Evolutionary conservation across 2,888 invertebrate species (phyloP).

Genomic region (Plebejus melissa): DNA sequence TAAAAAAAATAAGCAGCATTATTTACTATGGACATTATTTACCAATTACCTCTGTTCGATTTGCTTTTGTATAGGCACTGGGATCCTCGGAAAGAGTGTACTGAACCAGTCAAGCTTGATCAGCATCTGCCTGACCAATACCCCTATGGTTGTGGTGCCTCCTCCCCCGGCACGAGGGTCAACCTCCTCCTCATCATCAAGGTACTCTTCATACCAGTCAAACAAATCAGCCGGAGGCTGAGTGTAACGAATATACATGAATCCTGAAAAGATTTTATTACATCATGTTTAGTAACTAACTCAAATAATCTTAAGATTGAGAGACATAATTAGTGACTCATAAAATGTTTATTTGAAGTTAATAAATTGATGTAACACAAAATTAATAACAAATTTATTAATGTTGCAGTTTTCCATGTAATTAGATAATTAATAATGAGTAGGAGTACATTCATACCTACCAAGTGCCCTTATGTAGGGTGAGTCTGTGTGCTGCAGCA

Average conservation of each 20-base stretch:
- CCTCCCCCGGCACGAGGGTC: slow-evolving; percentile 99
- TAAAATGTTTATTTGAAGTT: too few relatives aligned
- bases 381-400: background rate
- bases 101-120: slow-evolving; percentile 99
- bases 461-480: slow-evolving; percentile 98
- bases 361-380: background rate
- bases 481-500: slow-evolving; percentile 96
- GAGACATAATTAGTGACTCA: too few relatives aligned
- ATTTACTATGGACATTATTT: slow-evolving; percentile 34
- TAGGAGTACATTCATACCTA: slow-evolving; percentile 52
- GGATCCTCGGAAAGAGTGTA: slow-evolving; percentile 98
- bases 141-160: slow-evolving; percentile 93
- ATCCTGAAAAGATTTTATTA: slow-evolving; percentile 62
- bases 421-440: background rate
- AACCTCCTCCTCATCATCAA: slow-evolving; percentile 97
- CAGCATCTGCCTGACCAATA: slow-evolving; percentile 94
- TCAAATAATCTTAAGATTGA: background rate
- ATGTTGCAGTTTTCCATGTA: background rate
- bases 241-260: slow-evolving; percentile 93
- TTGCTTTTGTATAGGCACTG: slow-evolving; percentile 97
- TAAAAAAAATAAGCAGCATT: too few relatives aligned
- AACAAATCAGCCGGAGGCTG: slow-evolving; percentile 97
- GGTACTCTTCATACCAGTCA: slow-evolving; percentile 97
- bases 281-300: background rate
- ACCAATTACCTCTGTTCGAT: slow-evolving; percentile 86